Evolutionary conservation across 2,113 vertebrate species (phyloP).

Genomic region (Conger conger): DNA sequence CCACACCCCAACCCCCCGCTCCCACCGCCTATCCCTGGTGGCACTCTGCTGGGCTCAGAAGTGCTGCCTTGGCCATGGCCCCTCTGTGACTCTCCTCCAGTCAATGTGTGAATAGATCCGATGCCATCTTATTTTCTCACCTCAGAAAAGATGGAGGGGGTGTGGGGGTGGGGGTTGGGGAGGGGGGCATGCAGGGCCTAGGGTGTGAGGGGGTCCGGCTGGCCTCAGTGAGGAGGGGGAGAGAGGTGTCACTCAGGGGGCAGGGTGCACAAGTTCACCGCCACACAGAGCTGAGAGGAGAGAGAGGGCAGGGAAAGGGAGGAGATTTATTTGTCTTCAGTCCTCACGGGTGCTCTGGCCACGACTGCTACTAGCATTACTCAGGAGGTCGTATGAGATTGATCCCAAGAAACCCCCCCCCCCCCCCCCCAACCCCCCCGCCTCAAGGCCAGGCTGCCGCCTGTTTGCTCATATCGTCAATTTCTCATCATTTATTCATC

Average conservation of each 20-base stretch:
- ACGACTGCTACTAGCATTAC: not conserved
- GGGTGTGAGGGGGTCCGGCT: conserved; percentile 39
- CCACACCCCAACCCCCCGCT: conserved; percentile 34
- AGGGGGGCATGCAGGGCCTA: conserved; percentile 50
- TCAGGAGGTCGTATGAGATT: not conserved
- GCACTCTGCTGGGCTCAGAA: conserved; percentile 32
- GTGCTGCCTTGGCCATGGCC: conserved; percentile 51
- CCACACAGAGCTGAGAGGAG: not conserved
- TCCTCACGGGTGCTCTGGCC: not conserved
- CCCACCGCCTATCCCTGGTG: conserved; percentile 35
- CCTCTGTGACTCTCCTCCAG: conserved; percentile 55
- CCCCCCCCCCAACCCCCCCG: not conserved
- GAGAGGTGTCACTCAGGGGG: conserved; percentile 53
- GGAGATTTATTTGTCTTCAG: not conserved
- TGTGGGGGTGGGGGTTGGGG: conserved; percentile 59
- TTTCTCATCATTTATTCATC: conserved; percentile 16
- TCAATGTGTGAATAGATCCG: conserved; percentile 68
- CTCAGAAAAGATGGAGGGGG: conserved; percentile 51
- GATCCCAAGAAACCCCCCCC: not conserved
- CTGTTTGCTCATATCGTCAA: not conserved
- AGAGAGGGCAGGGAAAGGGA: not conserved
- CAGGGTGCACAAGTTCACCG: conserved; percentile 66
- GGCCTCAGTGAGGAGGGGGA: not conserved
- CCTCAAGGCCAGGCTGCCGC: not conserved
- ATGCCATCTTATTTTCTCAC: conserved; percentile 72